Evolutionary conservation across 2,797 vertebrate genomes (phyloP).

Genomic region (Pagetopsis macropterus): DNA sequence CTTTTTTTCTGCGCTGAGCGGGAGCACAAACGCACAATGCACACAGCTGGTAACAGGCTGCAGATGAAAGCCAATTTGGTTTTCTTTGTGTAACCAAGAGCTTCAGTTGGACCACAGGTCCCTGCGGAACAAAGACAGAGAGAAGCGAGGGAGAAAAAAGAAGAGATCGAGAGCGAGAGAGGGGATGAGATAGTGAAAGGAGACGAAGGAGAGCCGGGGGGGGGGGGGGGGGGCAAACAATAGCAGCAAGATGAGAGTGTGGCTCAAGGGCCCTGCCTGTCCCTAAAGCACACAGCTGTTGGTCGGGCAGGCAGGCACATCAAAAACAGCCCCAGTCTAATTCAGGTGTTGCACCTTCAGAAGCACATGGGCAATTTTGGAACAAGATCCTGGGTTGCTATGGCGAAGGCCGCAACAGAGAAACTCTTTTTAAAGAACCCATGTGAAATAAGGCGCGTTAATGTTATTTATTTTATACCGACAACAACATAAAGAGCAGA

Average conservation of each 20-base stretch:
- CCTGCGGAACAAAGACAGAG: conserved; percentile 68
- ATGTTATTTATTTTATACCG: conserved; percentile 43
- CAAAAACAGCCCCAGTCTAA: conserved; percentile 62
- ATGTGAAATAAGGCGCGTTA: conserved; percentile 54
- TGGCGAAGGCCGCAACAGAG: conserved; percentile 51
- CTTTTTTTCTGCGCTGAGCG: conserved; percentile 35
- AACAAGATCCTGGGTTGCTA: conserved; percentile 66
- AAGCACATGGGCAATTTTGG: conserved; percentile 48
- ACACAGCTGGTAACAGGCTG: conserved; percentile 72
- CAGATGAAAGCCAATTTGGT: conserved; percentile 77
- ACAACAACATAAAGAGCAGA: conserved; percentile 26
- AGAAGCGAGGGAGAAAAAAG: conserved; percentile 41
- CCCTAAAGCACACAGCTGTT: conserved; percentile 74
- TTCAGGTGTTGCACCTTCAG: conserved; percentile 77
- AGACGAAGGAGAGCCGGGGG: conserved; percentile 25
- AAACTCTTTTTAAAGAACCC: conserved; percentile 49
- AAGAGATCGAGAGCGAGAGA: conserved; percentile 29
- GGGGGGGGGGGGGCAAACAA: conserved; percentile 73
- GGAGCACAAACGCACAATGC: conserved; percentile 47
- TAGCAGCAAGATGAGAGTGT: conserved; percentile 72
- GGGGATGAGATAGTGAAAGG: conserved; percentile 45
- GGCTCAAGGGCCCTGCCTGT: conserved; percentile 74
- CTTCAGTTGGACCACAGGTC: conserved; percentile 80
- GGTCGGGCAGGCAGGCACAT: conserved; percentile 53
- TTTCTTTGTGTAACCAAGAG: conserved; percentile 79